phyloP scores from a whole-genome alignment of 1,140 invertebrate species.

The Camponotus vicinus region DNA sequence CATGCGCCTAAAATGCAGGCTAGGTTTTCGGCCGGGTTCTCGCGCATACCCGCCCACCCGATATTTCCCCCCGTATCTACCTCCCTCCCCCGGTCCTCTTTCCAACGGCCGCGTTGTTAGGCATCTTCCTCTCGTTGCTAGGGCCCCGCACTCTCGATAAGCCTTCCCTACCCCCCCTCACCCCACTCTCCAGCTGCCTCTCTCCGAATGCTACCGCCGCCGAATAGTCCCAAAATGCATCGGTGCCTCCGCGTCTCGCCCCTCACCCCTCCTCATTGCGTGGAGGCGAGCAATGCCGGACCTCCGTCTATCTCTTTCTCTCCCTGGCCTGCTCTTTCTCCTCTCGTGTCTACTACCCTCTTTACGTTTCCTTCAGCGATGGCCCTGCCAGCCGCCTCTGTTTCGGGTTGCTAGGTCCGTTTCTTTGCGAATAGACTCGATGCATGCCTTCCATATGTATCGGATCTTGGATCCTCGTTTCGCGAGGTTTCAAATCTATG shows the following conservation, averaged over 20 bases:
- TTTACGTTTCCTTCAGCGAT: slow-evolving; percentile 49
- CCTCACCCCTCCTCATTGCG: slow-evolving; percentile 69
- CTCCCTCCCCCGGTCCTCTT: neutral
- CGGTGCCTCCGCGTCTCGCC: slow-evolving; percentile 71
- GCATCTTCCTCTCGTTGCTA: slow-evolving; percentile 85
- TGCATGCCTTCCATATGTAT: slow-evolving; percentile 21
- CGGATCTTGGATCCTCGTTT: neutral
- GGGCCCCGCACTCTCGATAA: slow-evolving; percentile 76
- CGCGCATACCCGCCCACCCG: slow-evolving; percentile 69
- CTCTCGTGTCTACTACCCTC: slow-evolving; percentile 63
- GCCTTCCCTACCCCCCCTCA: slow-evolving; percentile 56
- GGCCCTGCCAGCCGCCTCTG: slow-evolving; percentile 56
- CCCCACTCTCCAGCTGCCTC: neutral
- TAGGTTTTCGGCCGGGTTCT: slow-evolving; percentile 79
- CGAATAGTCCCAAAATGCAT: slow-evolving; percentile 85
- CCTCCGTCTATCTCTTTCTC: slow-evolving; percentile 24
- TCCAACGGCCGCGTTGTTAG: slow-evolving; percentile 79
- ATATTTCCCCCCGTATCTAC: slow-evolving; percentile 66
- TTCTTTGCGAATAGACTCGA: slow-evolving; percentile 72
- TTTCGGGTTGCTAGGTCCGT: slow-evolving; percentile 84
- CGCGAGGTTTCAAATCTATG: slow-evolving; percentile 18
- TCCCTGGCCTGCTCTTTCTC: slow-evolving; percentile 35
- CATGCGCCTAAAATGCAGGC: slow-evolving; percentile 84
- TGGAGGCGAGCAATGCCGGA: slow-evolving; percentile 62
- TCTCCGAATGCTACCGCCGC: slow-evolving; percentile 58